phyloP scores from a whole-genome alignment of 2,797 vertebrate genomes.

The Megaceryle alcyon region DNA sequence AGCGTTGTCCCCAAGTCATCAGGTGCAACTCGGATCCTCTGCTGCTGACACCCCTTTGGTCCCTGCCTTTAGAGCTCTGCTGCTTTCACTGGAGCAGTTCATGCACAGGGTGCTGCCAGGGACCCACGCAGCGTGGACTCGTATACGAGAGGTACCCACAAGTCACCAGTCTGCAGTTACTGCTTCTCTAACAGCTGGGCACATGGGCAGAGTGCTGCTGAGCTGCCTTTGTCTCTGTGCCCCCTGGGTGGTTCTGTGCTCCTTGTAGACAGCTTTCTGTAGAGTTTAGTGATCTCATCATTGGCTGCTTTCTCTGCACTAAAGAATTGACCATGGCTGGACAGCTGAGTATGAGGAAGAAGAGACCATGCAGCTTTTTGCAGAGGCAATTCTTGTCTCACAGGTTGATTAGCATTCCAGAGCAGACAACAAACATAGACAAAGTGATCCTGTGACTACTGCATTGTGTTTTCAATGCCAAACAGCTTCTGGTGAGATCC shows the following conservation, averaged over 20 bases:
- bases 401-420: neutral
- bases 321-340: rapidly evolving
- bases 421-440: neutral
- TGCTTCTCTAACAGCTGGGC: neutral
- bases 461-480: neutral
- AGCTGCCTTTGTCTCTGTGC: neutral
- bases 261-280: neutral
- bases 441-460: neutral
- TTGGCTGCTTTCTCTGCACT: neutral
- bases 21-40: no score
- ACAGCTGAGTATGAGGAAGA: neutral
- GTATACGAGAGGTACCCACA: neutral
- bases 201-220: neutral
- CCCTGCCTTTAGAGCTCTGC: neutral
- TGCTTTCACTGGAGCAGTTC: neutral
- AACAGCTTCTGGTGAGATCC: neutral
- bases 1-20: no score
- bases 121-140: neutral
- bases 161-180: neutral
- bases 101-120: neutral
- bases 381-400: neutral
- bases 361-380: neutral
- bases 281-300: neutral
- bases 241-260: neutral
- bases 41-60: no score